Evolutionary conservation across 2,888 invertebrate species (phyloP), one percentile per base, ranked within the genome.

Genomic region (Teinopalpus imperialis): DNA sequence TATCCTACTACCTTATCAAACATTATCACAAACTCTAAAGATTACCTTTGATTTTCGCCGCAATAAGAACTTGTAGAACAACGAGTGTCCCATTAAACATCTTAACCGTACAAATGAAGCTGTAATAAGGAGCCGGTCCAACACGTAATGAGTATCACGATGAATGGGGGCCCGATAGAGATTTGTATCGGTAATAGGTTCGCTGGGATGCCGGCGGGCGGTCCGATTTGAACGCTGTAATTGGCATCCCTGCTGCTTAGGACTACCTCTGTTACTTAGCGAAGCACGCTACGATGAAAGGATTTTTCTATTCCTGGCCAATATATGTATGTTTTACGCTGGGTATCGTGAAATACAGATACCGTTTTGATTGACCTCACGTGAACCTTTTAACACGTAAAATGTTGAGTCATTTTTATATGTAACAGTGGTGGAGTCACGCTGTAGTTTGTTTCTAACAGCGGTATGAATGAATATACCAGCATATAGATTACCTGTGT

Each of bases 221-320:
- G 59, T 56, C 56, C 56, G 34, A 49, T 51, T 48, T 34, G 47
- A 43, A 49, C 49, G 35, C 52, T 43, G 50, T 65, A 66, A 67
- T 64, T 64, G 66, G 61, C 52, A 50, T 37, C 57, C 64, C 66
- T 56, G 56, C 61, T 61, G 53, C 32, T 54, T 24, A 44, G 48
- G 43, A 27, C 49, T 42, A 46, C 47, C 52, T 21, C 27, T 23
- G 37, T 31, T 44, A 32, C 35, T 35, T 44, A 14, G n/a, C 8
- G 48, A 29, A 14, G 29, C 29, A 16, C 10, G 13, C 16, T 26
- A 2, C 7, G 7, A 7, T 39, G 24, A 35, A 16, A 26, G 23
- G 21, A 9, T 30, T 36, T 42, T 24, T 36, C n/a, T 20, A 39
- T 20, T 5, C 16, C 2, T 4, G n/a, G n/a, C n/a, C n/a, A n/a